These are phyloP conservation scores for Sinocyclocheilus rhinocerous DNA, from an alignment of 2,113 vertebrate species.

Conservation along the genomic window DNA sequence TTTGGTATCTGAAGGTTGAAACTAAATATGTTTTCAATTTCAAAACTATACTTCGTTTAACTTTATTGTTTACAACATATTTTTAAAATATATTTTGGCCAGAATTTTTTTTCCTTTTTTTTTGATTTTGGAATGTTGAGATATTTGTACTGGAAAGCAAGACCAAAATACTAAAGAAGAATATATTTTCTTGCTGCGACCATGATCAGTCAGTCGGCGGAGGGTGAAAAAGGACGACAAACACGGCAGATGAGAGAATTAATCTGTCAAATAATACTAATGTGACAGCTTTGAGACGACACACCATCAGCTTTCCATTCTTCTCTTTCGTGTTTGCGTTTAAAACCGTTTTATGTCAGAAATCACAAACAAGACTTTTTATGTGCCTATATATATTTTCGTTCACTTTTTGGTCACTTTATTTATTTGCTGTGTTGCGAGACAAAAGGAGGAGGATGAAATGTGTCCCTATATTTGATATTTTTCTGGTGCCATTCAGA, in stretches of 20 bases:
- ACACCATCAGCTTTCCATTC: background rate
- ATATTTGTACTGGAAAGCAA: no score
- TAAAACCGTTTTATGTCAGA: background rate
- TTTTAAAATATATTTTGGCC: no score
- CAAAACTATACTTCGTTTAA: no score
- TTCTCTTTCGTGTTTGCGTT: background rate
- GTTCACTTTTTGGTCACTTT: background rate
- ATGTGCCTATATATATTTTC: slow-evolving; percentile 48
- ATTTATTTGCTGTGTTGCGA: slow-evolving; percentile 37
- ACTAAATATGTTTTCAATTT: no score
- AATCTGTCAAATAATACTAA: background rate
- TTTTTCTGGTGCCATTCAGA: slow-evolving; percentile 56
- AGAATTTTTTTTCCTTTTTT: no score
- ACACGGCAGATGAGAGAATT: background rate
- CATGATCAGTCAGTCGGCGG: no score
- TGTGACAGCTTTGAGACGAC: background rate
- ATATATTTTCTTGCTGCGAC: no score
- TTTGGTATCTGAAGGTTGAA: no score
- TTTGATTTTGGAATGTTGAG: no score
- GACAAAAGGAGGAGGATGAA: slow-evolving; percentile 1
- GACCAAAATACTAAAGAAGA: no score
- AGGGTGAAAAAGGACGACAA: background rate
- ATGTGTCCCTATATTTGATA: slow-evolving; percentile 58
- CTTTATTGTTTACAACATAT: no score
- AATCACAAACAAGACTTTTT: slow-evolving; percentile 18